Base-by-base conservation (phyloP, 2,113 vertebrate genomes). In the Phylloscopus trochilus region DNA sequence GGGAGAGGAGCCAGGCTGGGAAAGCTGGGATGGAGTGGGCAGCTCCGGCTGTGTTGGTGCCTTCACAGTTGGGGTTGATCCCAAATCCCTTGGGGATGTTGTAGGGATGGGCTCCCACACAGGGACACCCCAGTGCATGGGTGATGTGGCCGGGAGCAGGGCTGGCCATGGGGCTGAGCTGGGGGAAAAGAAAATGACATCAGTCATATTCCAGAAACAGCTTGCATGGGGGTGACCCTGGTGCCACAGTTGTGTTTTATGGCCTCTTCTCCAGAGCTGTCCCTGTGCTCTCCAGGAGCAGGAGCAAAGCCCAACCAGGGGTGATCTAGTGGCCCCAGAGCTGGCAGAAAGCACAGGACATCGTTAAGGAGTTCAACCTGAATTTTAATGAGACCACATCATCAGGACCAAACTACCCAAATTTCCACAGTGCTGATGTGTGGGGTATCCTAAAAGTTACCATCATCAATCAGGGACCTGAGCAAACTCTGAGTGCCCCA, bases 41-140 rank as follows among this genome's bases (percentile, higher is more conserved):
- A 52, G 59, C 60, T 43, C 56, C 0, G 0, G 58, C 46, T 35
- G 24, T 5, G 68, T 1, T 4, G 37, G 44, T 49, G 37, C 23
- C 55, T 0, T 0, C 0, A 0, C 0, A 7, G 21, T 7, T 23
- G 81, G 35, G 51, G 64, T 31, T 74, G 73, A 15, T 78, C 78
- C 9, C 1, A 46, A 26, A 9, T 37, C 43, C 66, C 53, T 33
- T 22, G 51, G 74, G 60, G 52, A 4, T 46, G 39, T 19, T 58
- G 46, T 11, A 19, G 30, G 37, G 75, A 15, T 7, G 31, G 23
- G 35, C 11, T 10, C n/a, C 19, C 4, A 10, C 27, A 3, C 0
- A 3, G 39, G 63, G 44, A 53, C 37, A 13, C 9, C 7, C 24
- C 0, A 0, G 22, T 4, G 4, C 1, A 2, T 49, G 41, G 56